Evolutionary conservation across 2,797 vertebrate species (phyloP).

Genomic region (Ibycter americanus): DNA sequence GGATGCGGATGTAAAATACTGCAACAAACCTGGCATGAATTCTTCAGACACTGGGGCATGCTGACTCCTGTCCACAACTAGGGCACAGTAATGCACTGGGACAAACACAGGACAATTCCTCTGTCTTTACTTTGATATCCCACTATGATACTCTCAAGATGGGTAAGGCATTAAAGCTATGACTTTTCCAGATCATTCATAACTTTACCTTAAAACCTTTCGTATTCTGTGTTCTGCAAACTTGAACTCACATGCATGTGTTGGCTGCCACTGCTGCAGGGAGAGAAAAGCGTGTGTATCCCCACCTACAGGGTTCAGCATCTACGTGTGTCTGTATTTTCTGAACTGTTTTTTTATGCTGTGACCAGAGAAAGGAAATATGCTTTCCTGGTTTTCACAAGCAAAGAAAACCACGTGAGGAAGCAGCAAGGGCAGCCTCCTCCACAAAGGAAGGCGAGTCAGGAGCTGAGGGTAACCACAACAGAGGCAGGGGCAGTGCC

Average conservation of each 20-base stretch:
- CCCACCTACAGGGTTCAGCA: neutral
- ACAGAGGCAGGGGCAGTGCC: conserved; percentile 8
- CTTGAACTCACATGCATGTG: neutral
- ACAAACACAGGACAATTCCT: neutral
- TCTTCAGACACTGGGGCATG: neutral
- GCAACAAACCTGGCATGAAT: neutral
- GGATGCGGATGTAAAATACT: neutral
- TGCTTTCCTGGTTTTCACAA: neutral
- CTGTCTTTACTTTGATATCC: neutral
- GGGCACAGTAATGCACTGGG: neutral
- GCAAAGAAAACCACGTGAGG: neutral
- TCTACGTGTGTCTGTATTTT: neutral
- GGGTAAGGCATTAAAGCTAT: neutral
- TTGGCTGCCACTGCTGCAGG: neutral
- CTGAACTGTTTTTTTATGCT: neutral
- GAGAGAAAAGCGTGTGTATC: neutral
- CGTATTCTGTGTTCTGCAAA: neutral
- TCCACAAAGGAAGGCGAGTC: neutral
- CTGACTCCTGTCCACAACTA: neutral
- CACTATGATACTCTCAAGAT: neutral
- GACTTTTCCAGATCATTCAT: neutral
- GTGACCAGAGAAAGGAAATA: neutral
- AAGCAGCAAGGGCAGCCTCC: neutral
- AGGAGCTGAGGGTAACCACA: conserved; percentile 11
- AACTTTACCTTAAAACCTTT: neutral